A percentile compares a stretch with the other conserved stretches of the same genome.
Conservation (phyloP, 2,797 vertebrate species). For the Thaleichthys pacificus region DNA sequence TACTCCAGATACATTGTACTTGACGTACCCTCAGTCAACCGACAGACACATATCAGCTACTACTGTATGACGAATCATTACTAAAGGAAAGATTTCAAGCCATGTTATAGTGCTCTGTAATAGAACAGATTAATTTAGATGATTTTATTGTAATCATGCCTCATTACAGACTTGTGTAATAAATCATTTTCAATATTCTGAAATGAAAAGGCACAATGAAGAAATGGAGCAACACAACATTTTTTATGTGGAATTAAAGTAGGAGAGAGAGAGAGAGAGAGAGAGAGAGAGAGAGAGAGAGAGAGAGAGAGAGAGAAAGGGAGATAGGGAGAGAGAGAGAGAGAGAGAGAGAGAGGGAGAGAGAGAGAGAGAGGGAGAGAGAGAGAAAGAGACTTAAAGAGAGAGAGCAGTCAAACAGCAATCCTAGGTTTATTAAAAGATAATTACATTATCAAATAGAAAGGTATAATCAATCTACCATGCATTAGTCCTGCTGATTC, state of each 20-base stretch:
- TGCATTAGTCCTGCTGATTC: conserved; percentile 46
- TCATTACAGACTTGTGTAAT: not conserved
- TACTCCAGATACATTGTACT: not conserved
- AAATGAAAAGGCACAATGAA: not conserved
- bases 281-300: not conserved
- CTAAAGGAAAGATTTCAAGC: not conserved
- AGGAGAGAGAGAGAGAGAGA: not conserved
- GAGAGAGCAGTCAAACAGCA: conserved; percentile 13
- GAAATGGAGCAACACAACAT: not conserved
- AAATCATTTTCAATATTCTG: not conserved
- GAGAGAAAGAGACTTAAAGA: not conserved
- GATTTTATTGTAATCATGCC: not conserved
- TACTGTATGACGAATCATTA: not conserved
- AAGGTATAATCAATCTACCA: conserved; percentile 49
- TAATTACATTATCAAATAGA: conserved; percentile 46
- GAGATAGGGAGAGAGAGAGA: not conserved
- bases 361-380: conserved; percentile 5
- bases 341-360: conserved; percentile 1
- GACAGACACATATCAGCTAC: not conserved
- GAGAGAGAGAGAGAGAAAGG: not conserved
- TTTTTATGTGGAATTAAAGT: conserved; percentile 22
- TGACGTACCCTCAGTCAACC: not conserved
- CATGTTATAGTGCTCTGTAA: not conserved
- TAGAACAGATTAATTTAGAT: not conserved
- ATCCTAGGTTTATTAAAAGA: conserved; percentile 56